phyloP scores from a whole-genome alignment of 2,113 vertebrate genomes.

The Cyprinus carpio region DNA sequence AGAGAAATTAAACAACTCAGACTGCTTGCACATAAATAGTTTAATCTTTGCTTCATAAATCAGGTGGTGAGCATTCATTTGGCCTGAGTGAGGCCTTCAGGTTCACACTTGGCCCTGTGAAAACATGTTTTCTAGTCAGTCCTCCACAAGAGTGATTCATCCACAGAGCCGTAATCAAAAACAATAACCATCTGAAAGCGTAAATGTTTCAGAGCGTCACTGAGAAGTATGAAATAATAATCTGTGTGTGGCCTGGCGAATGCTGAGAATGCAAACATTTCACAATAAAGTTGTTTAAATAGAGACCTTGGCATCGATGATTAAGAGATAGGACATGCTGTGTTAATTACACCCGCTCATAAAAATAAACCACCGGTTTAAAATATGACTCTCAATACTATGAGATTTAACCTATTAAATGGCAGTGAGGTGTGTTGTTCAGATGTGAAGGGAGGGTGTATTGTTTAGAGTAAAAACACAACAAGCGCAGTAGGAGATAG shows the following conservation, averaged over 20 bases:
- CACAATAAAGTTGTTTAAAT: conserved; percentile 99
- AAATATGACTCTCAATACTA: conserved; percentile 75
- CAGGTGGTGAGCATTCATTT: conserved; percentile 64
- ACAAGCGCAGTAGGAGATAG: conserved; percentile 52
- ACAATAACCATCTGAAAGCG: conserved; percentile 93
- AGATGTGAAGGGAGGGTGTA: conserved; percentile 80
- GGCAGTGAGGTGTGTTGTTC: conserved; percentile 88
- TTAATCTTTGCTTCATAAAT: conserved; percentile 69
- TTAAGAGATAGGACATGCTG: conserved; percentile 96
- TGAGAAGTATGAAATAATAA: conserved; percentile 95
- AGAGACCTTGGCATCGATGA: conserved; percentile 93
- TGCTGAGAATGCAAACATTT: conserved; percentile 99
- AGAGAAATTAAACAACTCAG: conserved; percentile 67
- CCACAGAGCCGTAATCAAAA: conserved; percentile 93
- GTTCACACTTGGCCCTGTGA: conserved; percentile 68
- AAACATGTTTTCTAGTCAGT: conserved; percentile 71
- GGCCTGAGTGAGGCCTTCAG: conserved; percentile 64
- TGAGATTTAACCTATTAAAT: conserved; percentile 89
- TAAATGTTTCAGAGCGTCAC: conserved; percentile 85
- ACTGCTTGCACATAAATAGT: conserved; percentile 69
- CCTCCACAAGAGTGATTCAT: conserved; percentile 49
- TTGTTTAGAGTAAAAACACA: conserved; percentile 81
- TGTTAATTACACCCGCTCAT: conserved; percentile 95
- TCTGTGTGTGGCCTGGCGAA: conserved; percentile 96
- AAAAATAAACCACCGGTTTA: conserved; percentile 97